A percentile compares a stretch with the other conserved stretches of the same genome.
Evolutionary conservation across 2,113 vertebrate species (phyloP).

Genomic region (Prolemur simus): DNA sequence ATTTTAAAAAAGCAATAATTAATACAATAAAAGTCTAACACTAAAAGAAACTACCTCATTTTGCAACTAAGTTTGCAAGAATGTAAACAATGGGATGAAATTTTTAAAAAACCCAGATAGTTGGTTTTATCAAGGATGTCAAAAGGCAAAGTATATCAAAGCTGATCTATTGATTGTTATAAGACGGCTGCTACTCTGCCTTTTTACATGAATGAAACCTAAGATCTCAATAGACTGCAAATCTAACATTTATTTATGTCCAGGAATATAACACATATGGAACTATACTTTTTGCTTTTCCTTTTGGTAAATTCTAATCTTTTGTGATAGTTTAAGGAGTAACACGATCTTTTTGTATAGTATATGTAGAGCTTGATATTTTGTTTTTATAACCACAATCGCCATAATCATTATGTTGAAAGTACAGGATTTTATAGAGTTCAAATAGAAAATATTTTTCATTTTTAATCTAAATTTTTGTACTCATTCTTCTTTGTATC

Average conservation of each 20-base stretch:
- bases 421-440: neutral
- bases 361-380: neutral
- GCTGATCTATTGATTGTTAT: neutral
- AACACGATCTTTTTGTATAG: neutral
- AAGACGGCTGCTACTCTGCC: fast-evolving
- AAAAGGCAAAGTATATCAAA: fast-evolving
- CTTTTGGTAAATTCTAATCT: fast-evolving
- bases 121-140: neutral
- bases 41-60: neutral
- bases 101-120: neutral
- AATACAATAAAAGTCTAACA: neutral
- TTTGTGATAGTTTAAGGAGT: neutral
- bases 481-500: neutral
- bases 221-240: neutral
- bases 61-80: neutral
- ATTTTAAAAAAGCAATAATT: neutral
- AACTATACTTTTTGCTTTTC: fast-evolving
- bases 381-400: neutral
- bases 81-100: neutral
- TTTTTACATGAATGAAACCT: neutral
- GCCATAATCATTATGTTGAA: neutral
- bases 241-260: neutral
- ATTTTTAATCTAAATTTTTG: neutral
- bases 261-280: neutral
- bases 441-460: neutral